Conservation (phyloP, 2,797 vertebrate species). For the Syncerus caffer region DNA sequence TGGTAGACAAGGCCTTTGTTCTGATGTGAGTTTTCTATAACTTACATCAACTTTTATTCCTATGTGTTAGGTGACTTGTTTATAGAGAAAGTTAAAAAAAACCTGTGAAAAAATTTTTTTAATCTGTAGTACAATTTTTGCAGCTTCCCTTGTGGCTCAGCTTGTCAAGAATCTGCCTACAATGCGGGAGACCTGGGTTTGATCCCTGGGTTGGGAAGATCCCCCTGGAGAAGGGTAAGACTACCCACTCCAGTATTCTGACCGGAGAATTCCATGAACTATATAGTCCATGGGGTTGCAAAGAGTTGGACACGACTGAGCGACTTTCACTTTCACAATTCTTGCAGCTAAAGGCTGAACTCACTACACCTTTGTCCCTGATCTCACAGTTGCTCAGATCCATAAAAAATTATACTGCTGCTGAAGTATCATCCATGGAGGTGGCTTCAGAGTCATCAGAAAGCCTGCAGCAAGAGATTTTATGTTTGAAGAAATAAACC, state of each 20-base stretch:
- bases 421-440: neutral
- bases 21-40: neutral
- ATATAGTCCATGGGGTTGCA: neutral
- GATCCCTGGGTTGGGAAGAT: neutral
- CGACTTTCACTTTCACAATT: neutral
- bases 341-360: conserved; percentile 34
- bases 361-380: neutral
- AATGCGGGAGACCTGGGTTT: neutral
- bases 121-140: neutral
- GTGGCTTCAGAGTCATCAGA: neutral
- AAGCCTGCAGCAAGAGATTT: neutral
- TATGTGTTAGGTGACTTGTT: neutral
- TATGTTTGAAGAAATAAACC: conserved; percentile 22
- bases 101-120: accelerated
- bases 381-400: conserved; percentile 31
- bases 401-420: conserved; percentile 4
- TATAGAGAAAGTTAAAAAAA: neutral
- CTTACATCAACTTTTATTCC: neutral
- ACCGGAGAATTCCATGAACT: neutral
- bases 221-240: neutral
- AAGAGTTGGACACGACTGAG: neutral
- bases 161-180: neutral
- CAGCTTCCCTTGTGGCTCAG: neutral
- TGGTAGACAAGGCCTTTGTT: neutral
- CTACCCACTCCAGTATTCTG: neutral